These are phyloP conservation scores for Scartelaos histophorus DNA, from an alignment of 2,113 vertebrate species.

Conservation along the genomic window DNA sequence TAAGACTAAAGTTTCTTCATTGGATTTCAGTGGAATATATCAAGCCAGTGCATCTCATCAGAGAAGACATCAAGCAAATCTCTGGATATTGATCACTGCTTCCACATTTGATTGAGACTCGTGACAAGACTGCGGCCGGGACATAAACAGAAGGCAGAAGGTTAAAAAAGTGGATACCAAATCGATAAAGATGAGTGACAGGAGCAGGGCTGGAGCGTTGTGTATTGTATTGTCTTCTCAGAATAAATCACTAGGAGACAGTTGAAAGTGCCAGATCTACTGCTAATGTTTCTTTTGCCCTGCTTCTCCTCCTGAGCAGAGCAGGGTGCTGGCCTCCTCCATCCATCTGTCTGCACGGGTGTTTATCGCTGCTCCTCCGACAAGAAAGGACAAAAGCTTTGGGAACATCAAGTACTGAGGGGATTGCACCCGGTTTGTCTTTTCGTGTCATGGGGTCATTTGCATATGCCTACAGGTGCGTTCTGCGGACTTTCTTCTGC, in stretches of 20 bases:
- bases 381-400: neutral
- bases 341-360: slow-evolving; percentile 16
- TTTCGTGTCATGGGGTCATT: neutral
- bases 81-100: slow-evolving; percentile 63
- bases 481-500: too few relatives aligned
- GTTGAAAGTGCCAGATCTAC: slow-evolving; percentile 54
- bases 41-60: slow-evolving; percentile 55
- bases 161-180: slow-evolving; percentile 72
- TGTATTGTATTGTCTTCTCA: slow-evolving; percentile 47
- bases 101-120: slow-evolving; percentile 70
- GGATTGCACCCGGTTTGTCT: neutral
- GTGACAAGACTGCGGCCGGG: slow-evolving; percentile 49
- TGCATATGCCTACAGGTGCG: neutral
- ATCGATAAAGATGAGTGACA: slow-evolving; percentile 75
- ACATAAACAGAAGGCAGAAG: slow-evolving; percentile 70
- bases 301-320: slow-evolving; percentile 22
- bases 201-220: slow-evolving; percentile 55
- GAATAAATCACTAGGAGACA: slow-evolving; percentile 62
- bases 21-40: slow-evolving; percentile 58
- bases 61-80: slow-evolving; percentile 60
- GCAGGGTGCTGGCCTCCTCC: slow-evolving; percentile 26
- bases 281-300: slow-evolving; percentile 31
- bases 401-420: neutral
- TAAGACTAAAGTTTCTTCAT: slow-evolving; percentile 51
- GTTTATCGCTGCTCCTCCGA: slow-evolving; percentile 16